Conservation (phyloP, 2,888 invertebrate species). For the Phyllotreta striolata region DNA sequence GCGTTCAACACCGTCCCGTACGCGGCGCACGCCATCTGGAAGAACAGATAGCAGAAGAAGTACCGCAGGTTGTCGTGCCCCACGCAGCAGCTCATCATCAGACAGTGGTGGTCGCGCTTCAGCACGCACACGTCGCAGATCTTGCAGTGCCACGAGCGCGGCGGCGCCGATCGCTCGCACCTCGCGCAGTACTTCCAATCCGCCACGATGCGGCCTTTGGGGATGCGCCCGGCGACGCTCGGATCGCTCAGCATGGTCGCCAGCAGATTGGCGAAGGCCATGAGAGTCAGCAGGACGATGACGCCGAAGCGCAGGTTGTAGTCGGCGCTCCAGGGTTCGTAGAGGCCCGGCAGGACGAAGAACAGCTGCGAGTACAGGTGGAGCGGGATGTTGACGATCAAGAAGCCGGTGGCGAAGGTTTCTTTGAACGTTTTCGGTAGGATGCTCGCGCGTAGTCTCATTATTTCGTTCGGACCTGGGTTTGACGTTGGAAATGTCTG, state of each 20-base stretch:
- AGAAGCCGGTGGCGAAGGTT: conserved; percentile 54
- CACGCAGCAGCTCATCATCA: conserved; percentile 87
- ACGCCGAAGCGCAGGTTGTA: conserved; percentile 69
- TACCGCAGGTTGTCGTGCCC: conserved; percentile 88
- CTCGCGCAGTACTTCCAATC: conserved; percentile 81
- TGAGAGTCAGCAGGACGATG: conserved; percentile 76
- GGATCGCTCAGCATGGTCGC: conserved; percentile 80
- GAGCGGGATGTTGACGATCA: conserved; percentile 68
- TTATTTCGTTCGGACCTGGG: conserved; percentile 38
- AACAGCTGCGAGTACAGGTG: conserved; percentile 79
- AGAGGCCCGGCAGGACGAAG: conserved; percentile 75
- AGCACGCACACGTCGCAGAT: conserved; percentile 84
- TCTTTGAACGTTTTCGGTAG: conserved; percentile 55
- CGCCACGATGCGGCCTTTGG: conserved; percentile 60
- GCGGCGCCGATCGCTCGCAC: conserved; percentile 80
- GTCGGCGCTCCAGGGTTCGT: conserved; percentile 64
- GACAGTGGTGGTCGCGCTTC: conserved; percentile 89
- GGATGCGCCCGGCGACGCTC: conserved; percentile 70
- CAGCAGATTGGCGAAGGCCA: conserved; percentile 80
- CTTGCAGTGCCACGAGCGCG: conserved; percentile 90
- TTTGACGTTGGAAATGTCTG: background rate
- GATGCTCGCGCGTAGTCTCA: conserved; percentile 54
- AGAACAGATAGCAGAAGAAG: conserved; percentile 79
- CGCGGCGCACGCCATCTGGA: conserved; percentile 74
- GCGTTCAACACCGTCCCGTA: conserved; percentile 78